A percentile compares a stretch with the other conserved stretches of the same genome.
phyloP scores from a whole-genome alignment of 2,888 invertebrate genomes.

The Agonopterix alstromeriana region DNA sequence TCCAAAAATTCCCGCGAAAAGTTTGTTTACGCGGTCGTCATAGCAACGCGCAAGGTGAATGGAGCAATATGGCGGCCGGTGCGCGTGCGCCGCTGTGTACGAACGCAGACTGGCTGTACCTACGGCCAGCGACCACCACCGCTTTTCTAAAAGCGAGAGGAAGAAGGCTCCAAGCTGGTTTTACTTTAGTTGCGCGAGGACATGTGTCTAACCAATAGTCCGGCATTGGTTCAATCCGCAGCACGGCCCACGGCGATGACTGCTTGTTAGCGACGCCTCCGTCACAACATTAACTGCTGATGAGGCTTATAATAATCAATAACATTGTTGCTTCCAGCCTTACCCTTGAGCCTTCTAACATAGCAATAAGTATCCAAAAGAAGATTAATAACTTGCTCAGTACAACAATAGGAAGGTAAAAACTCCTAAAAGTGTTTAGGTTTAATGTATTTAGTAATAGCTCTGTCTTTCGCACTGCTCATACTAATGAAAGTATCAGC shows the following conservation, averaged over 20 bases:
- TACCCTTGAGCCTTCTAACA: conserved; percentile 21
- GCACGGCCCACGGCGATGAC: conserved; percentile 4
- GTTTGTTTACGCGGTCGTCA: conserved; percentile 67
- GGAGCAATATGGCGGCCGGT: conserved; percentile 59
- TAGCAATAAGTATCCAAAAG: background rate
- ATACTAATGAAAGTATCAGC: no score
- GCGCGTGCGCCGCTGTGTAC: conserved; percentile 63
- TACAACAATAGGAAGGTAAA: background rate
- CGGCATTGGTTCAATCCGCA: conserved; percentile 1
- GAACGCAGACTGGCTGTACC: conserved; percentile 51
- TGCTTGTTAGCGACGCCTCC: conserved; percentile 9
- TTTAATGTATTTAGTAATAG: no score
- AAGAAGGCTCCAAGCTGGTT: conserved; percentile 63
- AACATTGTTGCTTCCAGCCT: conserved; percentile 9
- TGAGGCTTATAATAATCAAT: conserved; percentile 6
- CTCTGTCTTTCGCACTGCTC: no score
- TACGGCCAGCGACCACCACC: conserved; percentile 53
- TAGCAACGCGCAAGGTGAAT: conserved; percentile 45
- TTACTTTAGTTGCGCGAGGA: conserved; percentile 59
- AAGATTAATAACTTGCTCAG: background rate
- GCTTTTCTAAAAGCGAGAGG: conserved; percentile 65
- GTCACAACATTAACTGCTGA: conserved; percentile 6
- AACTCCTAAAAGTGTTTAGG: no score
- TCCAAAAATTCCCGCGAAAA: conserved; percentile 17
- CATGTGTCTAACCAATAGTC: conserved; percentile 17